These are phyloP conservation scores for Lota lota DNA, from an alignment of 2,113 vertebrate genomes.

Conservation along the genomic window DNA sequence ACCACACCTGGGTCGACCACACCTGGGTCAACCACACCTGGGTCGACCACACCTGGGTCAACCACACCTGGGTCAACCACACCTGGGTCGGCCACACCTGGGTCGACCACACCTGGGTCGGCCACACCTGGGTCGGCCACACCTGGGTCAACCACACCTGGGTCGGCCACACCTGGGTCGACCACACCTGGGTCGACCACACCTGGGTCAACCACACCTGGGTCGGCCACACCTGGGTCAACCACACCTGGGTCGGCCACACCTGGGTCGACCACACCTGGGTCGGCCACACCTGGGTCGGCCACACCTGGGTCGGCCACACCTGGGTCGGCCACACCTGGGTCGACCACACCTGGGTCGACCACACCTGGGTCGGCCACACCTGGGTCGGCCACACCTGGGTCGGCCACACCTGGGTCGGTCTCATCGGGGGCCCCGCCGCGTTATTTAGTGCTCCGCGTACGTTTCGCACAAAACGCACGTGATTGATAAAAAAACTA, in stretches of 20 bases:
- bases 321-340: constrained; percentile 59
- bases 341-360: neutral
- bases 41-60: neutral
- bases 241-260: constrained; percentile 59
- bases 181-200: constrained; percentile 59
- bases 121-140: too few species aligned
- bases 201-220: constrained; percentile 59
- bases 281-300: neutral
- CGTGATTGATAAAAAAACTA: constrained; percentile 34
- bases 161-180: neutral
- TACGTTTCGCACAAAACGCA: constrained; percentile 41
- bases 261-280: constrained; percentile 59
- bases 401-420: constrained; percentile 61
- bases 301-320: constrained; percentile 59
- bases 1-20: constrained; percentile 59
- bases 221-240: neutral
- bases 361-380: constrained; percentile 59
- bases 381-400: constrained; percentile 36
- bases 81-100: constrained; percentile 47
- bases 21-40: constrained; percentile 59
- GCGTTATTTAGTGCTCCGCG: constrained; percentile 46
- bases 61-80: too few species aligned
- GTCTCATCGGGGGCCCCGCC: constrained; percentile 4
- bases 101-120: constrained; percentile 64
- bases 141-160: too few species aligned